Conservation (phyloP, 2,797 vertebrate genomes). For the Glyptemys insculpta region DNA sequence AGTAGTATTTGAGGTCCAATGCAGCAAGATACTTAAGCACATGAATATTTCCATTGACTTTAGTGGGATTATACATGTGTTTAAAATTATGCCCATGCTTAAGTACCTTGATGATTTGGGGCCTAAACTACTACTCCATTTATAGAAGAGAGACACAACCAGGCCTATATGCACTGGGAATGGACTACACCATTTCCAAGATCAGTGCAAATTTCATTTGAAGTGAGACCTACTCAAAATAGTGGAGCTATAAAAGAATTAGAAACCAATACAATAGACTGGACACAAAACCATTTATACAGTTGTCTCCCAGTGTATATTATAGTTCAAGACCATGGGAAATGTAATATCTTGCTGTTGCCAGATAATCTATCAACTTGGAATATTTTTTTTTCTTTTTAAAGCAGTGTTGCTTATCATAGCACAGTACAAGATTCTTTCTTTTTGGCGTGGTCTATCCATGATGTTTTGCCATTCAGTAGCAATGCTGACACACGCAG, state of each 20-base stretch:
- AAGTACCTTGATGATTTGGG: neutral
- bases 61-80: neutral
- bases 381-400: conserved; percentile 58
- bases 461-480: conserved; percentile 85
- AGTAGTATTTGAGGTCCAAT: neutral
- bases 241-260: neutral
- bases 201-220: neutral
- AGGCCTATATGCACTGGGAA: fast-evolving
- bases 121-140: neutral
- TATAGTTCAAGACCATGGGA: neutral
- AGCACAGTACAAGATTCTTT: conserved; percentile 82
- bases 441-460: conserved; percentile 80
- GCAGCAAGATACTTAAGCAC: neutral
- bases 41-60: neutral
- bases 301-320: neutral
- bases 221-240: neutral
- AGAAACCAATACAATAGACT: neutral
- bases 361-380: conserved; percentile 2
- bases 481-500: conserved; percentile 86
- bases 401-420: conserved; percentile 70
- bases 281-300: neutral
- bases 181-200: neutral
- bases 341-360: conserved; percentile 19
- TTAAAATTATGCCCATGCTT: neutral
- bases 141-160: neutral